Conservation (phyloP, 2,888 invertebrate species). For the Cataglyphis cursor region DNA sequence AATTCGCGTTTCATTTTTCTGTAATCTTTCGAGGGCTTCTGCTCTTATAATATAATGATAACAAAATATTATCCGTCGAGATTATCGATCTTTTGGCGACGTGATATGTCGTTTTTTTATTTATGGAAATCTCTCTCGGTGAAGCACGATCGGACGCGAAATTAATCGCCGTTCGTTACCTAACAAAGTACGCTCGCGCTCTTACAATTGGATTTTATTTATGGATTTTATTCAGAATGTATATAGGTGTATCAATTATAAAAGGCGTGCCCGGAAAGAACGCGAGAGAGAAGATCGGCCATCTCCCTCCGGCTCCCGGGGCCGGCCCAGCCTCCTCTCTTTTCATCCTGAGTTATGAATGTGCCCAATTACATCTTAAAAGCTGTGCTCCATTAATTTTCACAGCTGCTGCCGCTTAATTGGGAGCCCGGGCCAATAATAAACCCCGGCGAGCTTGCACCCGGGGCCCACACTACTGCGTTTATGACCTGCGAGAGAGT, state of each 20-base stretch:
- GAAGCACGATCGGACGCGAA: conserved; percentile 28
- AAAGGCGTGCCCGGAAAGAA: conserved; percentile 64
- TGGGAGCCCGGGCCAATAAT: conserved; percentile 89
- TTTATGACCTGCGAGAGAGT: conserved; percentile 81
- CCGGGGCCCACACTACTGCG: conserved; percentile 82
- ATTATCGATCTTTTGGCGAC: conserved; percentile 44
- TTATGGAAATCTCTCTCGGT: conserved; percentile 7
- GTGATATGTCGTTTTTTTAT: conserved; percentile 15
- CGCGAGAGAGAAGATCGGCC: conserved; percentile 68
- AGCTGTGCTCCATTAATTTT: conserved; percentile 90
- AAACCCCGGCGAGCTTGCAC: conserved; percentile 85
- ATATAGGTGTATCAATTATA: conserved; percentile 76
- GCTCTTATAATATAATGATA: conserved; percentile 25
- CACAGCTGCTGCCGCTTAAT: conserved; percentile 90
- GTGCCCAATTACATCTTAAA: conserved; percentile 90
- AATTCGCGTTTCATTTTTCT: conserved; percentile 44
- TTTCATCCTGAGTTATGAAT: conserved; percentile 88
- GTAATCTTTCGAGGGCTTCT: not conserved
- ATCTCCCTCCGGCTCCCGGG: conserved; percentile 43
- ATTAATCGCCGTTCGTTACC: conserved; percentile 59
- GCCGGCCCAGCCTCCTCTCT: conserved; percentile 58
- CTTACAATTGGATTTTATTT: conserved; percentile 61
- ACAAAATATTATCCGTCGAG: conserved; percentile 24
- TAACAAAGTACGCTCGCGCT: conserved; percentile 38
- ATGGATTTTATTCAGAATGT: conserved; percentile 59